Conservation (phyloP, 2,797 vertebrate genomes). For the Selene dorsalis region DNA sequence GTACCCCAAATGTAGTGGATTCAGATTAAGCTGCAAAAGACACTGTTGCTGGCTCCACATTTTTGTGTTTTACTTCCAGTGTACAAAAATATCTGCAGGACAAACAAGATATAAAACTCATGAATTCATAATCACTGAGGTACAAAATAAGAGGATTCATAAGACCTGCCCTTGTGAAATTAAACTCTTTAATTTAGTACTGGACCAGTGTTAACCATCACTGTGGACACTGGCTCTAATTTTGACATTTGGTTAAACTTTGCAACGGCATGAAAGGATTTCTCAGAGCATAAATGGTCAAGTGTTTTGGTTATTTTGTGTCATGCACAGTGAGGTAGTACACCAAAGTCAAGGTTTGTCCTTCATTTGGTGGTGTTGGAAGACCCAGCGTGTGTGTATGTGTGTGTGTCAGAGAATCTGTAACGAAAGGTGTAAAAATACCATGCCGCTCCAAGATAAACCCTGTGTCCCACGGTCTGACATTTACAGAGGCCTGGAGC, state of each 20-base stretch:
- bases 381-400: slow-evolving; percentile 19
- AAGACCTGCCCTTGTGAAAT: not conserved
- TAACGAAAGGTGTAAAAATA: slow-evolving; percentile 89
- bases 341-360: slow-evolving; percentile 39
- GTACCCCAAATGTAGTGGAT: slow-evolving; percentile 25
- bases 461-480: slow-evolving; percentile 83
- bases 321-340: slow-evolving; percentile 23
- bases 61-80: no score
- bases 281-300: slow-evolving; percentile 31
- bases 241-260: slow-evolving; percentile 24
- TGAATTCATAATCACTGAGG: not conserved
- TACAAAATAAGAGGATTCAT: not conserved
- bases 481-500: slow-evolving; percentile 87
- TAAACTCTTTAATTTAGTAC: not conserved
- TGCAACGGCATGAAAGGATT: slow-evolving; percentile 29
- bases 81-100: not conserved
- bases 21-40: slow-evolving; percentile 52
- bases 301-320: slow-evolving; percentile 36
- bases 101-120: not conserved
- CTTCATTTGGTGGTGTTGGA: slow-evolving; percentile 44
- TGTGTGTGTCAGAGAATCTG: slow-evolving; percentile 38
- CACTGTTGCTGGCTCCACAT: no score
- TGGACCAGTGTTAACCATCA: slow-evolving; percentile 13
- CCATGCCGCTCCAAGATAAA: slow-evolving; percentile 87
- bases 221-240: slow-evolving; percentile 10